Conservation (phyloP, 1,140 invertebrate genomes). For the Dendroctonus ponderosae region DNA sequence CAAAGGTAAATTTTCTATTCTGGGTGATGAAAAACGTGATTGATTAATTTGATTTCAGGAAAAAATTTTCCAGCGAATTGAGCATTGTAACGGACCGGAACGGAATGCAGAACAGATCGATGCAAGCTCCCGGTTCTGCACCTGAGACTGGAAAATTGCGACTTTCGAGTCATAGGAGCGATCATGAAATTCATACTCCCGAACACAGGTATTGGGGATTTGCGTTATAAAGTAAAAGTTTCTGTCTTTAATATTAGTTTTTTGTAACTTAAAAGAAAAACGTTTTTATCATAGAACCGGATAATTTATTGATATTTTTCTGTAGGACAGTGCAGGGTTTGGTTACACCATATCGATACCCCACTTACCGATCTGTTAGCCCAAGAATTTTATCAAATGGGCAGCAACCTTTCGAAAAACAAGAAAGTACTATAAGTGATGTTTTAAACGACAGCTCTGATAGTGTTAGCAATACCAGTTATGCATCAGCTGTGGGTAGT, state of each 20-base stretch:
- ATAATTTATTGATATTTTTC: conserved; percentile 5
- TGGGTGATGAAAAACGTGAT: conserved; percentile 2
- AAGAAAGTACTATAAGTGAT: conserved; percentile 36
- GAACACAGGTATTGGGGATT: conserved; percentile 49
- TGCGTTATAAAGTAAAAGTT: background rate
- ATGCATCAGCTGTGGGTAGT: conserved; percentile 89
- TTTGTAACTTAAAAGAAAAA: too few species aligned
- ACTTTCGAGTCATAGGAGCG: conserved; percentile 58
- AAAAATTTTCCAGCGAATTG: conserved; percentile 54
- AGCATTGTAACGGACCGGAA: conserved; percentile 50
- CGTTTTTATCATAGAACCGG: too few species aligned
- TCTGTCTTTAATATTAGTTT: background rate
- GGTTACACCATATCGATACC: conserved; percentile 46
- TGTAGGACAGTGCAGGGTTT: conserved; percentile 43
- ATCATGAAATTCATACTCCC: conserved; percentile 61
- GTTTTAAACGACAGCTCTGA: conserved; percentile 59
- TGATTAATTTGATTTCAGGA: conserved; percentile 36
- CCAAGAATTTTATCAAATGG: conserved; percentile 31
- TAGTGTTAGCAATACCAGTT: conserved; percentile 81
- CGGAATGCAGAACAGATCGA: conserved; percentile 22
- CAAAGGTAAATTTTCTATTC: conserved; percentile 30
- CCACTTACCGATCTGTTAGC: conserved; percentile 39
- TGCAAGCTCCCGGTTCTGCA: conserved; percentile 39
- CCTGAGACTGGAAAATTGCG: conserved; percentile 41
- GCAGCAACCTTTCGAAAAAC: conserved; percentile 1